These are phyloP conservation scores for Chiridota heheva DNA, from an alignment of 35 echinoderm and acorn worm species.

Conservation along the genomic window DNA sequence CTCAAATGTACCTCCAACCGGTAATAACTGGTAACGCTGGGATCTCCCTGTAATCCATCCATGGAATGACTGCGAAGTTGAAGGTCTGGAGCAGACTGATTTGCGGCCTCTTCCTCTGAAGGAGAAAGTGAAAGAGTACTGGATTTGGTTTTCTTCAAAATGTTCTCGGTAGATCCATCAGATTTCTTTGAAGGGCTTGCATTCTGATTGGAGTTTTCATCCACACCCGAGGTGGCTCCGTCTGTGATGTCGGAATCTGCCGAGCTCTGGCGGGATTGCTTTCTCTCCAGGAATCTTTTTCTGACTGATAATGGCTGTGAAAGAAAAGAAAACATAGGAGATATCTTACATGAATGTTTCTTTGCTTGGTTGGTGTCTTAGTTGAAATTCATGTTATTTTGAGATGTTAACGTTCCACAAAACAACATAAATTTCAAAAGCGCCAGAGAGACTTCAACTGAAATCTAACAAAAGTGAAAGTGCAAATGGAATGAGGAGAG, in stretches of 20 bases:
- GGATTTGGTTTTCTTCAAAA: background rate
- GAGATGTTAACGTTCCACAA: too few species aligned
- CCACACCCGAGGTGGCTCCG: slow-evolving; percentile 1
- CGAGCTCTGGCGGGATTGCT: slow-evolving; percentile 42
- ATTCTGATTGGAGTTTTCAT: slow-evolving; percentile 21
- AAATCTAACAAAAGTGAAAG: too few species aligned
- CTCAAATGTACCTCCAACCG: slow-evolving; percentile 81
- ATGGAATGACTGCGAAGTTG: slow-evolving; percentile 33
- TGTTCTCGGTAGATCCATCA: slow-evolving; percentile 19
- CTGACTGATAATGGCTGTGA: slow-evolving; percentile 52
- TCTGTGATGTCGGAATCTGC: slow-evolving; percentile 4
- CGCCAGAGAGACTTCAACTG: too few species aligned
- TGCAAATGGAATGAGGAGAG: too few species aligned
- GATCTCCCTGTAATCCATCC: slow-evolving; percentile 23
- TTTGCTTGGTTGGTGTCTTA: too few species aligned
- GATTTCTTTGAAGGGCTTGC: background rate
- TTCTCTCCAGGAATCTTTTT: slow-evolving; percentile 61
- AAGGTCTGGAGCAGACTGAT: background rate
- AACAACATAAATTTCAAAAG: too few species aligned
- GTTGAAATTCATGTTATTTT: too few species aligned
- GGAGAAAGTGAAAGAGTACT: background rate
- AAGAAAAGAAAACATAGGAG: slow-evolving; percentile 12
- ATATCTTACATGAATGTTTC: too few species aligned
- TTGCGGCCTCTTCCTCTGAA: slow-evolving; percentile 3
- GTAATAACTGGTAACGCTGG: slow-evolving; percentile 49